Base-by-base conservation (phyloP, 2,113 vertebrate genomes). In the Ibidorhyncha struthersii region DNA sequence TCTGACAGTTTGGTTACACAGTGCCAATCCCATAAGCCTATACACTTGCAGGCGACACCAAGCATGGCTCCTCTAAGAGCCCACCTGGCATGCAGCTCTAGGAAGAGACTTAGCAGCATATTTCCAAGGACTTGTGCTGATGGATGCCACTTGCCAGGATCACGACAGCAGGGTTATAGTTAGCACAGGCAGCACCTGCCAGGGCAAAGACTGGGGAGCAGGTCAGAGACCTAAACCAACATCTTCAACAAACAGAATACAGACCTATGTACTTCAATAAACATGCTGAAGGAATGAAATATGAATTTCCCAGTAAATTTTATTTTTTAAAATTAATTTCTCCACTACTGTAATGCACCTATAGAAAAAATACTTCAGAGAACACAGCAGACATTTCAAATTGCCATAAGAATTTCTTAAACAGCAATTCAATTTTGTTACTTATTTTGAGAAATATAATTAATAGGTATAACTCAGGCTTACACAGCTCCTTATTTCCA, bases 101-200 rank as follows among this genome's bases (percentile, higher is more conserved):
- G 61, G 36, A 34, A 26, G 25, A 82, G 36, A 30, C 20, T 34
- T 11, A 18, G 65, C 30, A 41, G 58, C 8, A 0, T 13, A 27
- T 63, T 69, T 56, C 53, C 53, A 45, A 50, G 58, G 78, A 47
- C 30, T 30, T 29, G 26, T 1, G 2, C 26, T 41, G 52, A n/a
- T 9, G 53, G 47, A 34, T 61, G 58, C 66, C 5, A 4, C 47
- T 86, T 1, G 1, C 26, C 30, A 36, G 55, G 62, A 50, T 41
- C 49, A 58, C 1, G 0, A 25, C 70, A 29, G 45, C 0, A 0
- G 25, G 26, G 52, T 20, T 71, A 58, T 6, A 34, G 56, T 36
- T 18, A 41, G 38, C 9, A 18, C 50, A 41, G 56, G 45, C 56
- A 93, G 55, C 55, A 52, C 29, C 32, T 58, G 32, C 29, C 53